Base-by-base conservation (phyloP, 2,113 vertebrate species). In the Pteruthius melanotis region DNA sequence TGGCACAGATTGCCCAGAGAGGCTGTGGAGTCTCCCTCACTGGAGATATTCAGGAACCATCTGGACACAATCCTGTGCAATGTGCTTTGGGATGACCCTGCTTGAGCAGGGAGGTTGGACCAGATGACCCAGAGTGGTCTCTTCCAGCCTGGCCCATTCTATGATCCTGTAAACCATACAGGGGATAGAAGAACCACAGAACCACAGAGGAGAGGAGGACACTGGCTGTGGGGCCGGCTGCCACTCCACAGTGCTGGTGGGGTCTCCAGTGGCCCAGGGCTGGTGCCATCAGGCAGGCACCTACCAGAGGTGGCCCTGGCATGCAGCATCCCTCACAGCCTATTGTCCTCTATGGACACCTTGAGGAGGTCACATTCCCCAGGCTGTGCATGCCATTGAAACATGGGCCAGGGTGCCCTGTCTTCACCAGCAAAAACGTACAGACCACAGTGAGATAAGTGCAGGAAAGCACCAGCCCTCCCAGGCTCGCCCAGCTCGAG, bases 401-500 rank as follows among this genome's bases (percentile, higher is more conserved):
- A 10, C 49, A 63, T 5, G 19, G 27, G 15, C 5, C 10, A 23
- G 33, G 8, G 16, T 8, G 83, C 66, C 56, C 60, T 57, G 13
- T 49, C 45, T 80, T 90, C 13, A n/a, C 8, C 2, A 27, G 18
- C 74, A 83, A 70, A 61, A 53, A 23, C 0, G 1, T 39, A 13
- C 2, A 3, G 75, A 49, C 12, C 33, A 24, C 30, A 50, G 27
- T 0, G 0, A 65, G 31, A 49, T 5, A 4, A 13, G 26, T 2
- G 15, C 13, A 35, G 61, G 44, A 82, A 71, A 63, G 37, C 30
- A 71, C 9, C 15, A 57, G 21, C 10, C 12, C n/a, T 76, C 23
- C n/a, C 26, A 45, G 60, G 20, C 52, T 85, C 0, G 0, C 10
- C 21, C 27, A 11, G 35, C 12, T 42, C 54, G 42, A 18, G 26